These are phyloP conservation scores for Tupiocoris notatus DNA, from an alignment of 2,888 invertebrate species.

Conservation along the genomic window DNA sequence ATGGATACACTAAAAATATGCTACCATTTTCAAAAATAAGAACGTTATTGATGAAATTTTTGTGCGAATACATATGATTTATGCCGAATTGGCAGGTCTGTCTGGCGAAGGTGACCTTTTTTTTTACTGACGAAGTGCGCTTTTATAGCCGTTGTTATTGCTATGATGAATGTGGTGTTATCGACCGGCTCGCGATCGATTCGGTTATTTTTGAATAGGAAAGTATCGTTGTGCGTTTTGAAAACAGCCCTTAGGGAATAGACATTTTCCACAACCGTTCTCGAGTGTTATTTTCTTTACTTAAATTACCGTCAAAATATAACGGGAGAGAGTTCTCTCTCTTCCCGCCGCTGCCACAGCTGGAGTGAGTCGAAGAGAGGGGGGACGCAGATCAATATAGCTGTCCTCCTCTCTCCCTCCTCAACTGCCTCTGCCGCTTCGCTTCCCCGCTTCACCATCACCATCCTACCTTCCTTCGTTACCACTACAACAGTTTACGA, in stretches of 20 bases:
- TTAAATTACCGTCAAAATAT: slow-evolving; percentile 45
- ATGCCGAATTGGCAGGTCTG: too few relatives aligned
- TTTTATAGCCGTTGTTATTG: neutral
- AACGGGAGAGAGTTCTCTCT: slow-evolving; percentile 41
- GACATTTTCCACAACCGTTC: neutral
- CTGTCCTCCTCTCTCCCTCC: slow-evolving; percentile 45
- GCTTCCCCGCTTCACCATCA: slow-evolving; percentile 10
- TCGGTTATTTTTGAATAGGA: neutral
- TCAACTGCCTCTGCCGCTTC: slow-evolving; percentile 17
- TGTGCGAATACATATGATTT: too few relatives aligned
- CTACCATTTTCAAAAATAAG: neutral
- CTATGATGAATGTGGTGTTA: neutral
- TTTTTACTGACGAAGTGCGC: too few relatives aligned
- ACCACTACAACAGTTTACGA: neutral
- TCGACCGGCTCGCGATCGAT: neutral
- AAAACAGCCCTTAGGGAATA: neutral
- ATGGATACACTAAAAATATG: too few relatives aligned
- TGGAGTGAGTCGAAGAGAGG: slow-evolving; percentile 26
- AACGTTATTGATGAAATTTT: neutral
- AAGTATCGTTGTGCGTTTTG: neutral
- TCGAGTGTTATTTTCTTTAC: slow-evolving; percentile 32
- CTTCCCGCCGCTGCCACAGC: slow-evolving; percentile 2
- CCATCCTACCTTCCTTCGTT: too few relatives aligned
- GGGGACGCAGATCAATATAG: slow-evolving; percentile 47
- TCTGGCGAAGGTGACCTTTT: too few relatives aligned